These are phyloP conservation scores for Drosophila tristis DNA, from an alignment of 1,140 invertebrate genomes.

Conservation along the genomic window DNA sequence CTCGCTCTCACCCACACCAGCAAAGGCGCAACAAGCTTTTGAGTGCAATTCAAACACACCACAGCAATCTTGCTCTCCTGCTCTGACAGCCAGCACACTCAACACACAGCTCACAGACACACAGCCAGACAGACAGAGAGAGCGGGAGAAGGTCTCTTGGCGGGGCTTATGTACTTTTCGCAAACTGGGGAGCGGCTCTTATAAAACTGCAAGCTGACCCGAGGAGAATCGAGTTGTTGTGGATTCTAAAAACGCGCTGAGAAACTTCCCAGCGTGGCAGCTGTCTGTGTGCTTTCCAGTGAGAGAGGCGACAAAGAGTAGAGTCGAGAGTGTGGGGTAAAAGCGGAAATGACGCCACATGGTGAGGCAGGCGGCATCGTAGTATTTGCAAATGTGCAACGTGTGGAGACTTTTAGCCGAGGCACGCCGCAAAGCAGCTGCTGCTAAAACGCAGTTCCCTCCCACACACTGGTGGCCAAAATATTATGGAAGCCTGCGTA, in stretches of 20 bases:
- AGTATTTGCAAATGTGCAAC: slow-evolving; percentile 57
- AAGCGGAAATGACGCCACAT: slow-evolving; percentile 78
- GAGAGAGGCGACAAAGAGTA: slow-evolving; percentile 5
- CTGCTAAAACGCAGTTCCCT: slow-evolving; percentile 44
- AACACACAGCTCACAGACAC: slow-evolving; percentile 19
- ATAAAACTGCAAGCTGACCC: slow-evolving; percentile 32
- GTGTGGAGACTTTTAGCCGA: slow-evolving; percentile 75
- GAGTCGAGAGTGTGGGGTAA: slow-evolving; percentile 46
- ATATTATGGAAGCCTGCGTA: slow-evolving; percentile 10
- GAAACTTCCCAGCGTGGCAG: slow-evolving; percentile 39
- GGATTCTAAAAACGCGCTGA: slow-evolving; percentile 35
- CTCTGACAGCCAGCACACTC: slow-evolving; percentile 4
- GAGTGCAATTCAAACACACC: slow-evolving; percentile 64
- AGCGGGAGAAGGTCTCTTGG: too few species aligned
- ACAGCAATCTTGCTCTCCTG: slow-evolving; percentile 6
- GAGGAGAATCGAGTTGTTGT: slow-evolving; percentile 35
- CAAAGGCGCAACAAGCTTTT: slow-evolving; percentile 74
- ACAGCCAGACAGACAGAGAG: slow-evolving; percentile 9
- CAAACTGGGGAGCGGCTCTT: slow-evolving; percentile 44
- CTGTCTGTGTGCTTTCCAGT: slow-evolving; percentile 14
- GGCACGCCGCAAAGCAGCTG: slow-evolving; percentile 41
- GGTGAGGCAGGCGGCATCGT: slow-evolving; percentile 25
- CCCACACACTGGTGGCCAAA: slow-evolving; percentile 39
- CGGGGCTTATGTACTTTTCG: slow-evolving; percentile 38
- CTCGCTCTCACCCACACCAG: slow-evolving; percentile 20